Base-by-base conservation (phyloP, 2,113 vertebrate species). In the Brienomyrus brachyistius region DNA sequence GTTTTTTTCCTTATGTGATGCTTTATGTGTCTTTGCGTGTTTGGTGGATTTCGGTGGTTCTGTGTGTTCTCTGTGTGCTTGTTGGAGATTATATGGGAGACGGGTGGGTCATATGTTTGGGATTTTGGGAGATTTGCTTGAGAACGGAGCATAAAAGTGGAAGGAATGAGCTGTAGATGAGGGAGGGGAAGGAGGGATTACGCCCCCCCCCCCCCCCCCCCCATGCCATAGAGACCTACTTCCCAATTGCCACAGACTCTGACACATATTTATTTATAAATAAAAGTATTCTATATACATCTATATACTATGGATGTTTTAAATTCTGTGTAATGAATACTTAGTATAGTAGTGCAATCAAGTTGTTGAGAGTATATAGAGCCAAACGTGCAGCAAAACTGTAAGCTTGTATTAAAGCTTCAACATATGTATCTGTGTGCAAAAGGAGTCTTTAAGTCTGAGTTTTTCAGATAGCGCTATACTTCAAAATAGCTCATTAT, bases 91-190 rank as follows among this genome's bases (percentile, higher is more conserved):
- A 93, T 88, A 84, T 23, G 45, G 31, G 89, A 70, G 90, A 91
- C 15, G 84, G 21, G 54, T n/a, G 21, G 93, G 93, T 95, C 95
- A 95, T 95, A 94, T 92, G 94, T 92, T 93, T 92, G 86, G 93
- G 94, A 95, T 95, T 95, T 95, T 83, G 89, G 90, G 90, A 92
- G 93, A 93, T 95, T 95, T 95, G 90, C 88, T 89, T 91, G 91
- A 93, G 91, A 95, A 92, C 91, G 92, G 90, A 91, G 91, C 21
- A 80, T 84, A 93, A 93, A 92, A 90, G 86, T 87, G 23, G 84
- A 88, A 45, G 45, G 10, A 31, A 52, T 31, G 88, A 66, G 70
- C 62, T 70, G 62, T 70, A 27, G 62, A 31, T 70, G 62, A 70
- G 48, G 56, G 47, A 35, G 82, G 51, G 80, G 59, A 51, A 11